Evolutionary conservation across 2,113 vertebrate genomes (phyloP).

Genomic region (Eonycteris spelaea): DNA sequence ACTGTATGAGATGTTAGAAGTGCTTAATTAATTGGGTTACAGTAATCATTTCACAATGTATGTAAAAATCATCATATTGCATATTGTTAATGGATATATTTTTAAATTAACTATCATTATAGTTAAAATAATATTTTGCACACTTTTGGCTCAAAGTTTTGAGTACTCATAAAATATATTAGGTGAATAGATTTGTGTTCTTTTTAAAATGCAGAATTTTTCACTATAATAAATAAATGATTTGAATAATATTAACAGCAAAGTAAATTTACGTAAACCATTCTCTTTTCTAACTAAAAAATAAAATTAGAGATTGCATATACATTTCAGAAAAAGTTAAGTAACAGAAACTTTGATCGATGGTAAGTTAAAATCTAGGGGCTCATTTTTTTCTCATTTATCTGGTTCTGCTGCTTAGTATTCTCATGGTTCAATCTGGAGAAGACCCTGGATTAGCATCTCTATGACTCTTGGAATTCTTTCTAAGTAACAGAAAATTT

Average conservation of each 20-base stretch:
- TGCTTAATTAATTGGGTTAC: background rate
- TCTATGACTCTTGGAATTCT: background rate
- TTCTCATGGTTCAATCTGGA: background rate
- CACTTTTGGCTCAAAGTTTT: background rate
- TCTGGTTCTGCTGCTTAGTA: background rate
- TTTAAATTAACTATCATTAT: background rate
- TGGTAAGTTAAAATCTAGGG: background rate
- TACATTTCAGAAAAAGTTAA: background rate
- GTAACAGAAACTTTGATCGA: background rate
- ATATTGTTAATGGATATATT: background rate
- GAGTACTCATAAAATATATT: background rate
- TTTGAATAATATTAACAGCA: background rate
- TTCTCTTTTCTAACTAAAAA: background rate
- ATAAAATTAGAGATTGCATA: background rate
- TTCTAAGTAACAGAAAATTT: background rate
- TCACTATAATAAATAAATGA: background rate
- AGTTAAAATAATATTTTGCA: background rate
- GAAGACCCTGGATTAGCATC: background rate
- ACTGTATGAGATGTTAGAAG: background rate
- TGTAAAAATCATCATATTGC: background rate
- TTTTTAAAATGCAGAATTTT: background rate
- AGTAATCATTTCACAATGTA: background rate
- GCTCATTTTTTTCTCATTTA: background rate
- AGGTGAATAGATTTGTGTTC: background rate
- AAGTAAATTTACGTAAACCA: background rate